Base-by-base conservation (phyloP, 2,113 vertebrate species). In the Colius striatus region DNA sequence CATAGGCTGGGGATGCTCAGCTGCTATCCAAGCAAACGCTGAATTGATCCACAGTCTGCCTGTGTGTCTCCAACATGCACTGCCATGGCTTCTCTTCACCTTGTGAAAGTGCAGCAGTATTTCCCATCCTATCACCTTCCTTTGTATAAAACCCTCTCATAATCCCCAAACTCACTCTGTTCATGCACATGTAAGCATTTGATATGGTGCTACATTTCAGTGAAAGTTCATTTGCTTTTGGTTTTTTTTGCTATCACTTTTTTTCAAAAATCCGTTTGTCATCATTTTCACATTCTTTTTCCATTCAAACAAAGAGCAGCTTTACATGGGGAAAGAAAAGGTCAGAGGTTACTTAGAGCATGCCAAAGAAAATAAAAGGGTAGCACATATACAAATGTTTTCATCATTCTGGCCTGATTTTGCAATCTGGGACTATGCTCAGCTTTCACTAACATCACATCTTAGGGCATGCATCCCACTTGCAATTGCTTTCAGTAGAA, bases 331-430 rank as follows among this genome's bases (percentile, higher is more conserved):
- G 92, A 94, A 95, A 94, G 76, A 75, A 71, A 75, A 95, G 92
- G 93, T 95, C 90, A 87, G 88, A 84, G 94, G 90, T 93, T 92
- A 92, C 79, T 67, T n/a, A 81, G 61, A 94, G 83, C 65, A 89
- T 68, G 94, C 95, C 93, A 96, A 96, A 95, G 93, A 93, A 96
- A 96, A 97, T 96, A 96, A 96, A 95, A 94, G 94, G 73, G 85
- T 95, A 95, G 96, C 94, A 81, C 86, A 95, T 90, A 94, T 84
- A 97, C 93, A 97, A 97, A 97, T 96, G 95, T 97, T 97, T 97
- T 94, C 95, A 92, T 96, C 96, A 68, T 97, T 96, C 91, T 94
- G 93, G 76, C 61, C 76, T 87, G 92, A 94, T 96, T 96, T 95
- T 96, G 96, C 88, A 96, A 97, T 95, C 90, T 92, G 96, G 89